Conservation (phyloP, 2,888 invertebrate species). For the Euzophera pinguis region DNA sequence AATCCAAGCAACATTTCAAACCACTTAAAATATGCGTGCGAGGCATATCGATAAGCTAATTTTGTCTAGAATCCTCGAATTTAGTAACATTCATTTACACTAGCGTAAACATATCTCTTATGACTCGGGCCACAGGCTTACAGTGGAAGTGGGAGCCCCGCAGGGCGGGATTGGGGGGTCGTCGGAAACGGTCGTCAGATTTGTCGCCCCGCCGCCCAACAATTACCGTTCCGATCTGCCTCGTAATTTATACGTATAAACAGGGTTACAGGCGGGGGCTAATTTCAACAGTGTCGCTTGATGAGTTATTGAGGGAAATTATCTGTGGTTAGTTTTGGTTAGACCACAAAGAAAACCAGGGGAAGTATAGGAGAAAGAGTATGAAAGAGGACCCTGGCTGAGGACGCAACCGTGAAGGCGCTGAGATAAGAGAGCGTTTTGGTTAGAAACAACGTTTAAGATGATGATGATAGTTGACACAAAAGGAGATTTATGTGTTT, state of each 20-base stretch:
- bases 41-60: too few species aligned
- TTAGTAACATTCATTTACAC: neutral
- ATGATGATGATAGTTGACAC: too few species aligned
- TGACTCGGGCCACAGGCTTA: neutral
- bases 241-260: slow-evolving; percentile 36
- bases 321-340: neutral
- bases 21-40: too few species aligned
- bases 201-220: slow-evolving; percentile 60
- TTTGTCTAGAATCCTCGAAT: too few species aligned
- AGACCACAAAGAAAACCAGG: neutral
- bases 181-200: slow-evolving; percentile 62
- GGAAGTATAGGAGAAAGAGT: neutral
- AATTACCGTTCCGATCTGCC: slow-evolving; percentile 45
- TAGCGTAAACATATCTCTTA: neutral
- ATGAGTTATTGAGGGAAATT: neutral
- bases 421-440: too few species aligned
- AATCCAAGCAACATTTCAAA: too few species aligned
- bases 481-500: too few species aligned
- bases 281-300: slow-evolving; percentile 3
- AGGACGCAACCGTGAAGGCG: too few species aligned
- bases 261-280: slow-evolving; percentile 17
- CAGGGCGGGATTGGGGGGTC: neutral
- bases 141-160: slow-evolving; percentile 3
- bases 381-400: too few species aligned
- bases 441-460: too few species aligned